Evolutionary conservation across 2,888 invertebrate genomes (phyloP), one percentile per base, ranked within the genome.

Genomic region (Cerceris rybyensis): DNA sequence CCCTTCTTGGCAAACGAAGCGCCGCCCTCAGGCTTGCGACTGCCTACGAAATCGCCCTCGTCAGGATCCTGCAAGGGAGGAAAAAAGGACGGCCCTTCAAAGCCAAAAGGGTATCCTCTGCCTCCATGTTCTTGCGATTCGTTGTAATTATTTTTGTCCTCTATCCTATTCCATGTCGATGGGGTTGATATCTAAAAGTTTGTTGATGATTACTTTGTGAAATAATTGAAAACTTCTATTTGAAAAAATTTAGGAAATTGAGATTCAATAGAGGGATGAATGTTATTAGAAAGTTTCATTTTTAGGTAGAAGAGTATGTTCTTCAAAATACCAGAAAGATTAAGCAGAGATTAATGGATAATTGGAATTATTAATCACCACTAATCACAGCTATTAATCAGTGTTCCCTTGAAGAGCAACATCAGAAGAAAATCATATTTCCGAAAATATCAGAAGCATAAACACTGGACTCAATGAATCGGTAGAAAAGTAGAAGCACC

Each of bases 21-120:
- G 64, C 81, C 81, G 80, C 80, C 71, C 76, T 42, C 67, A 7
- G 11, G 28, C 4, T 28, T 28, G 55, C 66, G 70, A 16, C 67
- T 72, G 52, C 76, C 58, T 74, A 42, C 70, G 77, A 28, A 16
- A 59, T 72, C 70, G 60, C 63, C 72, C 57, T 72, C 39, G 39
- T 58, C 43, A 67, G 72, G 67, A 61, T 43, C 16, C 63, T 8
- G 11, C 13, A 46, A 28, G 9, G 5, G 64, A 52, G 16, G 17
- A 60, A 46, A 28, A 59, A 39, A 67, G 63, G n/a, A 14, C n/a
- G 43, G 16, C 14, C 61, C 7, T 13, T 52, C 2, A 28, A 28
- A 28, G 28, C 49, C 61, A 50, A 70, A 64, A 71, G 65, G 65
- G 60, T 71, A 65, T 54, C 9, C 55, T 55, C 54, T 66, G 28